A percentile compares a stretch with the other conserved stretches of the same genome.
Evolutionary conservation across 1,140 invertebrate species (phyloP).

Genomic region (Drosophila bipectinata): DNA sequence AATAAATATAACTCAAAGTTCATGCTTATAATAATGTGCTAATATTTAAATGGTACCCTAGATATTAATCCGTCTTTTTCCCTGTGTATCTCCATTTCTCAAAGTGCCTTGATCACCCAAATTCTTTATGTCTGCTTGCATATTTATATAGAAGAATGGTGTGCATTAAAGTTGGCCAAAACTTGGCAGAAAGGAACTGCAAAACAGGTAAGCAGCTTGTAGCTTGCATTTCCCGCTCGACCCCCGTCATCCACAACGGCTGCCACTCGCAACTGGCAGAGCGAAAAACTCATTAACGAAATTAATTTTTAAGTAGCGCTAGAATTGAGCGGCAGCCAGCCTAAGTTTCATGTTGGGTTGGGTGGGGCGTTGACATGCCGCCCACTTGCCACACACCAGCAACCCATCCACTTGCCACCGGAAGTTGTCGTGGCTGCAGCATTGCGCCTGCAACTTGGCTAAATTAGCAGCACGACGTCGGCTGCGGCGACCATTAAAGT

Average conservation of each 20-base stretch:
- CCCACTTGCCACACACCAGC: conserved; percentile 25
- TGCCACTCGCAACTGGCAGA: conserved; percentile 35
- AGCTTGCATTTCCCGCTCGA: background rate
- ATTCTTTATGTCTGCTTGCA: conserved; percentile 6
- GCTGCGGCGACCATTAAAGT: conserved; percentile 69
- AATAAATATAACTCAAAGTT: background rate
- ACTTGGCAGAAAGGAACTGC: conserved; percentile 28
- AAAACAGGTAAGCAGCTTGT: conserved; percentile 67
- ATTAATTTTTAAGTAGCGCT: conserved; percentile 81
- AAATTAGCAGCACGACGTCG: conserved; percentile 70
- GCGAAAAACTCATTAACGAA: conserved; percentile 81
- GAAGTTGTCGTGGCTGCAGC: conserved; percentile 45
- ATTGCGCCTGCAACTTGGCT: conserved; percentile 66
- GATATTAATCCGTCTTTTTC: no score
- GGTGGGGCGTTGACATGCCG: conserved; percentile 57
- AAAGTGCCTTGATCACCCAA: background rate
- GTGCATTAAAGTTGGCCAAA: conserved; percentile 53
- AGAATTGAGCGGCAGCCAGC: conserved; percentile 67
- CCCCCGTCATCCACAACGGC: background rate
- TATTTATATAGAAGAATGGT: conserved; percentile 47
- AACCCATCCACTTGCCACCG: conserved; percentile 5
- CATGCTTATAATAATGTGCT: no score
- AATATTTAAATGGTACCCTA: no score
- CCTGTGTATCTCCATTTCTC: background rate
- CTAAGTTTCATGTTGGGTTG: conserved; percentile 53